Evolutionary conservation across 2,113 vertebrate genomes (phyloP), one percentile per base, ranked within the genome.

Genomic region (Urocolius indicus): DNA sequence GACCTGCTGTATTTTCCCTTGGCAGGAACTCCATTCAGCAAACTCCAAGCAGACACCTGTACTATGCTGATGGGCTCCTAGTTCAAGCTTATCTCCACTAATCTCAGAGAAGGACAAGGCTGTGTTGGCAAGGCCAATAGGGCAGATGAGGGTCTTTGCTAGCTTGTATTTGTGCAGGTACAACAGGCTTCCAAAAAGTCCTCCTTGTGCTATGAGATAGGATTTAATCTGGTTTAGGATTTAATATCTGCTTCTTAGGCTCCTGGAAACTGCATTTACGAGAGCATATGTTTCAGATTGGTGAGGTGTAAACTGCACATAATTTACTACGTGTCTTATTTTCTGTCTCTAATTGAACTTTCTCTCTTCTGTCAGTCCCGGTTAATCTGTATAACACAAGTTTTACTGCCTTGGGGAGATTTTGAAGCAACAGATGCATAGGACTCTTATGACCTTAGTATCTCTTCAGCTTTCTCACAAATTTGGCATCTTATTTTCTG

Each of bases 161-260:
- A 95, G 88, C 89, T 84, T 41, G 27, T 88, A 29, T 92, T 95
- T 96, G 84, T 43, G 68, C 79, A 89, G 88, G 88, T 93, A 86
- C 36, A 84, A 81, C n/a, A 16, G 73, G 73, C 88, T 95, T 92
- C 80, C 87, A 59, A 68, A 49, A 89, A 38, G 27, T 58, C 71
- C 66, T 82, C 29, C 43, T 68, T 45, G 83, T 71, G 72, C 90
- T 81, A 22, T 84, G 68, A 86, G 91, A 23, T 22, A 77, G 69
- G 86, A 43, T 93, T 93, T 95, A 57, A 68, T 81, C 73, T 87
- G 88, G 83, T 52, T 2, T 89, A n/a, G n/a, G n/a, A n/a, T n/a
- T n/a, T n/a, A n/a, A n/a, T n/a, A 74, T 76, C 86, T 65, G 57
- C 65, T 89, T 86, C 61, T 41, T 65, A 69, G 46, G 68, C 74